phyloP scores from a whole-genome alignment of 2,888 invertebrate species.

The Stenodema calcarata region DNA sequence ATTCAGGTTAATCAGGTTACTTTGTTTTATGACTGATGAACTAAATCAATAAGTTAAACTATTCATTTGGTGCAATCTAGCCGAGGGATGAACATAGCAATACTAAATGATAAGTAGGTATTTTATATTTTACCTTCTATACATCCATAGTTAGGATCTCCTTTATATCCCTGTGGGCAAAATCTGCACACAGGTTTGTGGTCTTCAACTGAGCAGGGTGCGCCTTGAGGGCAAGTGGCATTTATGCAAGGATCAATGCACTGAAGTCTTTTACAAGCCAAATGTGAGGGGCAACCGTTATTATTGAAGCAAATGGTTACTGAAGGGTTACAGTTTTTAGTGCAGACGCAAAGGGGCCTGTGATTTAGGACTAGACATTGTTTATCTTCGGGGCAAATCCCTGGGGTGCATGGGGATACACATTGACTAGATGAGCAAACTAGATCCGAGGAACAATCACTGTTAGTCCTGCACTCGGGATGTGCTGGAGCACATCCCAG shows the following conservation, averaged over 20 bases:
- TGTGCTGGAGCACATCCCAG: conserved; percentile 83
- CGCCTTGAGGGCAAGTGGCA: conserved; percentile 81
- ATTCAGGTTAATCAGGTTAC: neutral
- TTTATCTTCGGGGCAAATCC: conserved; percentile 81
- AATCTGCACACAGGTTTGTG: conserved; percentile 95
- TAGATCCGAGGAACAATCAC: conserved; percentile 85
- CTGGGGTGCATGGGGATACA: conserved; percentile 82
- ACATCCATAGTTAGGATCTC: conserved; percentile 92
- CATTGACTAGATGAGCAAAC: conserved; percentile 85
- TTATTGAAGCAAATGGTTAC: conserved; percentile 88
- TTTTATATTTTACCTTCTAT: conserved; percentile 82
- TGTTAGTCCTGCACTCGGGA: conserved; percentile 76
- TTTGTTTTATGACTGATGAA: neutral
- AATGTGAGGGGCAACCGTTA: conserved; percentile 82
- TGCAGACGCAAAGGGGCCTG: conserved; percentile 84
- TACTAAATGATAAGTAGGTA: conserved; percentile 6
- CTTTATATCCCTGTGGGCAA: conserved; percentile 91
- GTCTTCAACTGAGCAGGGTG: conserved; percentile 92
- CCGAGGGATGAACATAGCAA: neutral
- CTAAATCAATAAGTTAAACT: neutral
- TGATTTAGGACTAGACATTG: conserved; percentile 88
- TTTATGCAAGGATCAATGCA: conserved; percentile 89
- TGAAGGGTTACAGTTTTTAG: conserved; percentile 84
- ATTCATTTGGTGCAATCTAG: conserved; percentile 15
- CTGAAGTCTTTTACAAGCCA: conserved; percentile 86